Base-by-base conservation (phyloP, 2,888 invertebrate genomes). In the Microctonus aethiopoides region DNA sequence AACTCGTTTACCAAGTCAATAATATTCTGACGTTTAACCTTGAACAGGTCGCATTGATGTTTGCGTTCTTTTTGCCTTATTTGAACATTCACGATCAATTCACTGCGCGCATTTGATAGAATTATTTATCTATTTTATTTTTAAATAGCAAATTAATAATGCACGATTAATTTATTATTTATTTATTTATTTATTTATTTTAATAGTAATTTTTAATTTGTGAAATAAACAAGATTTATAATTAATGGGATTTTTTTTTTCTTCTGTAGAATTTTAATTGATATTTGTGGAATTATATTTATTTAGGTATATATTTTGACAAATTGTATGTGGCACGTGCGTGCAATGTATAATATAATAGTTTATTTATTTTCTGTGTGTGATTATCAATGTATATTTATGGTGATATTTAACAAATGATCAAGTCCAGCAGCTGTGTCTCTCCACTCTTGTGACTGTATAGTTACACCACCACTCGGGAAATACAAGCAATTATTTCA, bases 401-500 rank as follows among this genome's bases (percentile, higher is more conserved):
- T 29, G 20, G 13, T 66, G 60, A 75, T 73, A 78, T 29, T 13
- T 76, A 78, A 78, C 75, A 76, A 79, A 79, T 77, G 76, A 71
- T 72, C 68, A 72, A 72, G 72, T 74, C 76, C 72, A 63, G 68
- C 69, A 66, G 72, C 76, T 75, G 76, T 75, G 78, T 78, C 76
- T 78, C 78, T 29, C 29, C n/a, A n/a, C n/a, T 5, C 29, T 74
- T 73, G 74, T 68, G 56, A 68, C 70, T 16, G 29, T 46, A 60
- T 75, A 77, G 76, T 77, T 79, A 75, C 77, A 77, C 76, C 77
- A 75, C 69, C 68, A 69, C 51, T 16, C 59, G 46, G 74, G 76
- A 77, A 78, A 79, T 63, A 70, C 79, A 77, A 78, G 79, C 80
- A 77, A 80, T 81, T 81, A 78, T 70, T 78, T 78, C 74, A 72